Evolutionary conservation across 2,888 invertebrate genomes (phyloP).

Genomic region (Amphipyra berbera): DNA sequence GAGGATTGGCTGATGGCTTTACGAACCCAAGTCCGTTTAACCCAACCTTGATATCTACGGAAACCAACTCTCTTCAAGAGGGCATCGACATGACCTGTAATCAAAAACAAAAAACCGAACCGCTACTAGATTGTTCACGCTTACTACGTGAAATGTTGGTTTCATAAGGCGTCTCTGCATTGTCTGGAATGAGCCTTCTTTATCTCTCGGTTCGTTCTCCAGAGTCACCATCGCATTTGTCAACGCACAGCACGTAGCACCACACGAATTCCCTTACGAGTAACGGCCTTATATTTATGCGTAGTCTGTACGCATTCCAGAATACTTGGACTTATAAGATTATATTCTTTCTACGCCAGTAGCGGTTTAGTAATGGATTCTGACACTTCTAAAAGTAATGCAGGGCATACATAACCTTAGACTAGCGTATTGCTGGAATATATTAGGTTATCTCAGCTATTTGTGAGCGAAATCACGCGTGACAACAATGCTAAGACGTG

Average conservation of each 20-base stretch:
- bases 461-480: slow-evolving; percentile 38
- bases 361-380: slow-evolving; percentile 27
- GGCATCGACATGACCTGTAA: no score
- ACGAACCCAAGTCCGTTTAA: no score
- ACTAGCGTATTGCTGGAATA: slow-evolving; percentile 12
- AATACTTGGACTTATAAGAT: slow-evolving; percentile 45
- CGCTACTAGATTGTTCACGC: no score
- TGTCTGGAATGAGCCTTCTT: slow-evolving; percentile 27
- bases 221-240: slow-evolving; percentile 29
- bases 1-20: no score
- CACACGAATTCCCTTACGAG: slow-evolving; percentile 58
- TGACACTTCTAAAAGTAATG: slow-evolving; percentile 18
- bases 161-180: no score
- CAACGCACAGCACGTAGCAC: slow-evolving; percentile 54
- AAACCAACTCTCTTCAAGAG: no score
- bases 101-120: no score
- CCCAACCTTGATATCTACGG: no score
- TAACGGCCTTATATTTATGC: slow-evolving; percentile 57
- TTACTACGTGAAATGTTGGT: no score
- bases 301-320: slow-evolving; percentile 56
- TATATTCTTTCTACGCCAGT: slow-evolving; percentile 37
- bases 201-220: slow-evolving; percentile 2
- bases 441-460: slow-evolving; percentile 28
- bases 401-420: neutral
- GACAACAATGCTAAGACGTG: slow-evolving; percentile 4